phyloP scores from a whole-genome alignment of 2,888 invertebrate species.

The Clistopyga incitator region DNA sequence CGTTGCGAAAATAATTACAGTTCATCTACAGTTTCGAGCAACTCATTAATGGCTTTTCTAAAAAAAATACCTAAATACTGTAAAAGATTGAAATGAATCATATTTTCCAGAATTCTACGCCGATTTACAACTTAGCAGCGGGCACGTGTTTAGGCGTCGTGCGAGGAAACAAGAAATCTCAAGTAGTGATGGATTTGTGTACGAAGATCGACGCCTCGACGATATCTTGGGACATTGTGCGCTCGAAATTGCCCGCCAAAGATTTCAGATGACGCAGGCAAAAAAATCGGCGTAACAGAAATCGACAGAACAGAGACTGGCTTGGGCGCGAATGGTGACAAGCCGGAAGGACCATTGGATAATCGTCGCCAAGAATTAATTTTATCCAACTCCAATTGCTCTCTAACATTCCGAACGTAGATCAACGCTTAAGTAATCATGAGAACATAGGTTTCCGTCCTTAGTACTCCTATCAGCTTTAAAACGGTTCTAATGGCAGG shows the following conservation, averaged over 20 bases:
- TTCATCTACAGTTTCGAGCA: no score
- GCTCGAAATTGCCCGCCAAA: slow-evolving; percentile 75
- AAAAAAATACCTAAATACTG: neutral
- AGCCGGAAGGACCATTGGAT: neutral
- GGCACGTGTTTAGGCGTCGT: slow-evolving; percentile 92
- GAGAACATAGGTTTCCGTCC: slow-evolving; percentile 51
- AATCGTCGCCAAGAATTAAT: slow-evolving; percentile 2
- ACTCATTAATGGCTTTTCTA: slow-evolving; percentile 6
- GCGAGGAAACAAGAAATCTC: slow-evolving; percentile 83
- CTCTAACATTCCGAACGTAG: slow-evolving; percentile 19
- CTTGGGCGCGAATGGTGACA: slow-evolving; percentile 69
- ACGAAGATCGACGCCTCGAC: slow-evolving; percentile 84
- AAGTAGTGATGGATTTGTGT: slow-evolving; percentile 87
- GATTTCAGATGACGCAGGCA: slow-evolving; percentile 75
- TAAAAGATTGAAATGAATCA: neutral
- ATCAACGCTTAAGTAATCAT: slow-evolving; percentile 36
- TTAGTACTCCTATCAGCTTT: neutral
- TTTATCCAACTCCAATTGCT: slow-evolving; percentile 21
- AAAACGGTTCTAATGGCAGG: neutral
- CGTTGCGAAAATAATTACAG: no score
- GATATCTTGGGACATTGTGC: slow-evolving; percentile 86
- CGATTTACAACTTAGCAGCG: slow-evolving; percentile 94
- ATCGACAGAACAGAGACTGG: slow-evolving; percentile 67
- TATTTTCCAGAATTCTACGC: slow-evolving; percentile 87
- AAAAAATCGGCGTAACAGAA: slow-evolving; percentile 67